A percentile compares a stretch with the other conserved stretches of the same genome.
These are phyloP conservation scores for Hybognathus amarus DNA, from an alignment of 2,797 vertebrate genomes.

Conservation along the genomic window DNA sequence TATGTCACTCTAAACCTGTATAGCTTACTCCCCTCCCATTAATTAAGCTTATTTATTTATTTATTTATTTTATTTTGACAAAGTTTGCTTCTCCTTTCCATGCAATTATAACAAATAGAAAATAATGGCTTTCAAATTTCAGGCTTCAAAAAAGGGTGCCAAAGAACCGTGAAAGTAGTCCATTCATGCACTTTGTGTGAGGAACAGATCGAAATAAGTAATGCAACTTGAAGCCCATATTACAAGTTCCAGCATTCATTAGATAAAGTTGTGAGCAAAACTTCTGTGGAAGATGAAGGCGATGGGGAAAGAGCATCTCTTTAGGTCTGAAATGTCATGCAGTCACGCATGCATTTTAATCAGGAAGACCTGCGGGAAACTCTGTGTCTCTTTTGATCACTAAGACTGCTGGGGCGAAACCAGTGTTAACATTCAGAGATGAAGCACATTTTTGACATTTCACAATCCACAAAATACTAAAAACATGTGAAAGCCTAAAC, in stretches of 20 bases:
- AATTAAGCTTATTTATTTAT: neutral
- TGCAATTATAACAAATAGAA: neutral
- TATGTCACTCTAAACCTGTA: neutral
- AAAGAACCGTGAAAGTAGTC: slow-evolving; percentile 12
- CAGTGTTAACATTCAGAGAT: slow-evolving; percentile 46
- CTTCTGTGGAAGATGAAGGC: slow-evolving; percentile 34
- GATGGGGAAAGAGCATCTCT: slow-evolving; percentile 47
- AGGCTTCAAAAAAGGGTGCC: neutral
- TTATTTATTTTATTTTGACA: too few relatives aligned
- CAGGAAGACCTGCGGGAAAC: slow-evolving; percentile 41
- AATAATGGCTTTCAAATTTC: neutral
- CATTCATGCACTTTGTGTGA: slow-evolving; percentile 3
- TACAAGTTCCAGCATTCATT: slow-evolving; percentile 16
- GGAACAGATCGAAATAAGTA: slow-evolving; percentile 16
- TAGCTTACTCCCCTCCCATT: neutral
- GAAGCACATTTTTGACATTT: slow-evolving; percentile 42
- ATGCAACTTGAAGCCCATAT: slow-evolving; percentile 5
- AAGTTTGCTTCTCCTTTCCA: neutral
- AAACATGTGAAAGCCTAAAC: slow-evolving; percentile 19
- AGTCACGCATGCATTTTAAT: slow-evolving; percentile 53
- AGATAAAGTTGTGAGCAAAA: slow-evolving; percentile 34
- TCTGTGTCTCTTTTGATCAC: slow-evolving; percentile 23
- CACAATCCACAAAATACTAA: slow-evolving; percentile 27
- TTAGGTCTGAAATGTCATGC: slow-evolving; percentile 51
- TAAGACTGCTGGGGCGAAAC: slow-evolving; percentile 39